These are phyloP conservation scores for Agrochola litura DNA, from an alignment of 2,888 invertebrate species.

Conservation along the genomic window DNA sequence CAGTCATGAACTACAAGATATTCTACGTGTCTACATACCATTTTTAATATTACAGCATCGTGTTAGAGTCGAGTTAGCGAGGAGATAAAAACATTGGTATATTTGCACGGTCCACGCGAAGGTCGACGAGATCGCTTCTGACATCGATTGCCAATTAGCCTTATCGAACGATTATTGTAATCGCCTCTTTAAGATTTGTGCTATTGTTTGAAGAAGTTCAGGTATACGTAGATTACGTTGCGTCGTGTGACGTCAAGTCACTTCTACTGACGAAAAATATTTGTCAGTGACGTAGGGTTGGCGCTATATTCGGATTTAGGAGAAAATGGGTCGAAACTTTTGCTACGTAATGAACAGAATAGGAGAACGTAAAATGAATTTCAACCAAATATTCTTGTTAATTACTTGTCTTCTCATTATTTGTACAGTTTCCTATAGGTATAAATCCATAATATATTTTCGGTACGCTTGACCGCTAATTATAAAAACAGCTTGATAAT, in stretches of 20 bases:
- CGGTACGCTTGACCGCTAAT: not conserved
- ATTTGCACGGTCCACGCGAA: conserved; percentile 64
- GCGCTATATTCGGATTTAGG: not conserved
- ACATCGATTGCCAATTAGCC: conserved; percentile 58
- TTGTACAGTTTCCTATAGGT: not conserved
- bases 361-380: not conserved
- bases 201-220: conserved; percentile 60
- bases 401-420: not conserved
- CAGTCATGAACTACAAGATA: conserved; percentile 69
- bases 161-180: conserved; percentile 61
- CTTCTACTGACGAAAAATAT: conserved; percentile 22
- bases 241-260: conserved; percentile 55
- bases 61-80: conserved; percentile 66
- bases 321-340: not conserved
- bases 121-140: conserved; percentile 52
- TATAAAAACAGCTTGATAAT: conserved; percentile 29
- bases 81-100: conserved; percentile 69
- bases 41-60: conserved; percentile 67
- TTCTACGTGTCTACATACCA: conserved; percentile 64
- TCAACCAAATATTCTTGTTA: not conserved
- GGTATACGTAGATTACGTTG: conserved; percentile 38
- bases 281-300: conserved; percentile 11
- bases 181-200: conserved; percentile 56
- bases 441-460: not conserved
- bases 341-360: not conserved